phyloP scores from a whole-genome alignment of 1,140 invertebrate genomes.

The Conus betulinus region DNA sequence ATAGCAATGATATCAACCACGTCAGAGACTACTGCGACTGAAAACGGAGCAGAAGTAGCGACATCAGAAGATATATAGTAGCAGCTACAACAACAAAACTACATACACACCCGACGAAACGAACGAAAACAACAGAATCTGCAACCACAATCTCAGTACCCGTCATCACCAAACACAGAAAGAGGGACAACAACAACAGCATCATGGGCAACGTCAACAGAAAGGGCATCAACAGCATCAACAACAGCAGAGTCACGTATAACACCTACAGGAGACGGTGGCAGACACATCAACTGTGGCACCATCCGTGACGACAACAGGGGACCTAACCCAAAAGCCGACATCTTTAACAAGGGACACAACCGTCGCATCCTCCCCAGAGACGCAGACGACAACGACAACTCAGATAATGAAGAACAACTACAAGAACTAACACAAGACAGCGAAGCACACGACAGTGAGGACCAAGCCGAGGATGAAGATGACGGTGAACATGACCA shows the following conservation, averaged over 20 bases:
- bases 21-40: too few relatives aligned
- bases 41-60: too few relatives aligned
- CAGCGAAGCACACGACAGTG: background rate
- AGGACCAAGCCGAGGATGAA: too few relatives aligned
- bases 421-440: conserved; percentile 2
- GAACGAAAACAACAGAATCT: background rate
- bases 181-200: background rate
- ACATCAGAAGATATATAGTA: too few relatives aligned
- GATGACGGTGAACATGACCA: background rate
- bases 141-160: background rate
- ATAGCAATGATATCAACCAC: background rate
- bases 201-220: background rate
- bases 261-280: background rate
- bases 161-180: background rate
- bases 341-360: background rate
- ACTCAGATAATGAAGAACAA: background rate
- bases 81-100: background rate
- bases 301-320: background rate
- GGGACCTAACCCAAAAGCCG: background rate
- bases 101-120: background rate
- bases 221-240: background rate
- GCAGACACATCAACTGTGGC: background rate
- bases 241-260: background rate
- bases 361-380: background rate
- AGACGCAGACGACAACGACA: background rate